Percentiles rank a stretch among this genome's conserved stretches.
phyloP scores from a whole-genome alignment of 2,797 vertebrate species.

The Nothura maculosa region DNA sequence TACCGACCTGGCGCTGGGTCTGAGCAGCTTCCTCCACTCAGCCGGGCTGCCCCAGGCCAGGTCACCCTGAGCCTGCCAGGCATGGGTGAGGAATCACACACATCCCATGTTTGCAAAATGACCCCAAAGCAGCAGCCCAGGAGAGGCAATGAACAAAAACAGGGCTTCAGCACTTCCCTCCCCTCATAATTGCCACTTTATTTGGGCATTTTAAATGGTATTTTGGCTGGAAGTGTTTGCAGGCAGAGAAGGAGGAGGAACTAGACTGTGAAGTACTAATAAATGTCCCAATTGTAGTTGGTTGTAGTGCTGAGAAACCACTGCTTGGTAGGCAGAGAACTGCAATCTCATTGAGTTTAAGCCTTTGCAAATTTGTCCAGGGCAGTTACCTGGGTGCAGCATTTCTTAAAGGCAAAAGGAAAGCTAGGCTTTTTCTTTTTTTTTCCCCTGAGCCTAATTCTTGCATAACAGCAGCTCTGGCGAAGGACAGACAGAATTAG shows the following conservation, averaged over 20 bases:
- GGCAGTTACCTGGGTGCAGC: not conserved
- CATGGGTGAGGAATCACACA: not conserved
- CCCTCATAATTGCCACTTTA: fast-evolving
- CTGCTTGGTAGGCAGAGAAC: not conserved
- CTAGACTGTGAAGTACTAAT: not conserved
- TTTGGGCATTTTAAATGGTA: not conserved
- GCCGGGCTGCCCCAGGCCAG: not conserved
- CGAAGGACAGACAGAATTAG: not conserved
- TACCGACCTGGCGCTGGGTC: not conserved
- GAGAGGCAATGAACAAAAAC: fast-evolving
- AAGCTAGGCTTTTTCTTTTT: not conserved
- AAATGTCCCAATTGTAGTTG: not conserved
- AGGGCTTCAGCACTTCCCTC: not conserved
- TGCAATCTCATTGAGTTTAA: not conserved
- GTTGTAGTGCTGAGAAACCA: not conserved
- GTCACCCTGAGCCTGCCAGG: fast-evolving
- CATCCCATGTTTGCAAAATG: not conserved
- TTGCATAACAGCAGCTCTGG: not conserved
- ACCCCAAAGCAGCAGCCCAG: not conserved
- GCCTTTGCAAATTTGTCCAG: not conserved
- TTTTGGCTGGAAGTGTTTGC: not conserved
- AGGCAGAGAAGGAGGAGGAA: not conserved
- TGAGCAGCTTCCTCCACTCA: not conserved
- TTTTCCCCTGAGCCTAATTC: slow-evolving; percentile 5
- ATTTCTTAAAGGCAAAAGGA: not conserved